phyloP scores from a whole-genome alignment of 2,888 invertebrate species.

The Griposia aprilina region DNA sequence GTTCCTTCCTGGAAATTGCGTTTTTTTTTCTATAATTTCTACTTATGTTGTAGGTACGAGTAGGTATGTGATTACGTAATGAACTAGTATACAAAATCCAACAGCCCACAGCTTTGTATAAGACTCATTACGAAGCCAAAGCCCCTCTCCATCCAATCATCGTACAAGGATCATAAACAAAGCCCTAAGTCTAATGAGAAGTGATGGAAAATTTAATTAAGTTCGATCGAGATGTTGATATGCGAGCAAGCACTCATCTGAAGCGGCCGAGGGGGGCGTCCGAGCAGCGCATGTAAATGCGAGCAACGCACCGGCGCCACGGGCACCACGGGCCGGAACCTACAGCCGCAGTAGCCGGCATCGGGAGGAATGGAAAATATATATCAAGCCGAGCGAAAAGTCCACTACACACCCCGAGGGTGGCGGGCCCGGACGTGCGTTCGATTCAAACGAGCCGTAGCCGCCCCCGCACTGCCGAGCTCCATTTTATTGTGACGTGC shows the following conservation, averaged over 20 bases:
- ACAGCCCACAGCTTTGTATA: slow-evolving; percentile 15
- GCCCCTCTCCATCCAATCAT: slow-evolving; percentile 35
- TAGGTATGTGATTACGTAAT: slow-evolving; percentile 5
- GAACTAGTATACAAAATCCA: slow-evolving; percentile 2
- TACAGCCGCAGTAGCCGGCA: slow-evolving; percentile 85
- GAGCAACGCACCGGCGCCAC: slow-evolving; percentile 73
- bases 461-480: slow-evolving; percentile 76
- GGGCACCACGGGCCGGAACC: slow-evolving; percentile 77
- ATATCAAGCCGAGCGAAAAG: slow-evolving; percentile 90
- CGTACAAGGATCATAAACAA: slow-evolving; percentile 46
- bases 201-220: slow-evolving; percentile 78
- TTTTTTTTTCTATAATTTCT: not conserved
- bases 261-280: slow-evolving; percentile 72
- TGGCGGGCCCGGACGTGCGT: slow-evolving; percentile 88
- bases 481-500: slow-evolving; percentile 73
- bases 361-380: slow-evolving; percentile 90
- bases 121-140: slow-evolving; percentile 35
- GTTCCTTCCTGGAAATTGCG: not conserved
- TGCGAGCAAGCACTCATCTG: slow-evolving; percentile 67
- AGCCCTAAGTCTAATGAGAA: slow-evolving; percentile 54
- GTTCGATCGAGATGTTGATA: slow-evolving; percentile 77
- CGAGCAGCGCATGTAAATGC: slow-evolving; percentile 85
- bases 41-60: not conserved
- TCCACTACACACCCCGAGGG: slow-evolving; percentile 88
- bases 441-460: slow-evolving; percentile 89